Percentiles rank a stretch among this genome's conserved stretches.
phyloP scores from a whole-genome alignment of 2,888 invertebrate genomes.

The Ophonus ardosiacus region DNA sequence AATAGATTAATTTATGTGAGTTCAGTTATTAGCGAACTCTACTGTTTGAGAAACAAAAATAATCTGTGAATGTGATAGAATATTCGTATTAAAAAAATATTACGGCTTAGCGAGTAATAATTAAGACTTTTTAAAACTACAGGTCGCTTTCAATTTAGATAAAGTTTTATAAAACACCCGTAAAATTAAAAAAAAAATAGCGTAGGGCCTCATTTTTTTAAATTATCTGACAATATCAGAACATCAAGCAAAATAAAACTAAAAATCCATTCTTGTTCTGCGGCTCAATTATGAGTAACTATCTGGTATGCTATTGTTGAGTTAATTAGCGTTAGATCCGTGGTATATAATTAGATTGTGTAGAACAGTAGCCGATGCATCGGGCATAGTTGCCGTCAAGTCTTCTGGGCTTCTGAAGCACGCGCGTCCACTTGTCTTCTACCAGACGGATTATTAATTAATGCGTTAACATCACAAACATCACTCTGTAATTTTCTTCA shows the following conservation, averaged over 20 bases:
- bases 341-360: slow-evolving; percentile 39
- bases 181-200: not conserved
- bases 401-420: not conserved
- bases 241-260: not conserved
- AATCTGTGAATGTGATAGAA: too few relatives aligned
- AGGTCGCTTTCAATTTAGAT: too few relatives aligned
- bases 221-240: not conserved
- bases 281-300: not conserved
- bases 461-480: slow-evolving; percentile 14
- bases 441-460: slow-evolving; percentile 18
- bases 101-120: too few relatives aligned
- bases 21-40: too few relatives aligned
- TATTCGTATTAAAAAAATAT: too few relatives aligned
- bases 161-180: too few relatives aligned
- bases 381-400: not conserved
- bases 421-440: not conserved
- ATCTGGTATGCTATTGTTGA: not conserved
- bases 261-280: not conserved
- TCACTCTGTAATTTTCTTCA: slow-evolving; percentile 1
- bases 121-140: too few relatives aligned
- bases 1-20: too few relatives aligned
- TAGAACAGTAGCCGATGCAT: slow-evolving; percentile 10
- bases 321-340: slow-evolving; percentile 21
- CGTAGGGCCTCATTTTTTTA: not conserved
- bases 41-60: too few relatives aligned